Conservation (phyloP, 2,113 vertebrate genomes). For the Hyla sarda region DNA sequence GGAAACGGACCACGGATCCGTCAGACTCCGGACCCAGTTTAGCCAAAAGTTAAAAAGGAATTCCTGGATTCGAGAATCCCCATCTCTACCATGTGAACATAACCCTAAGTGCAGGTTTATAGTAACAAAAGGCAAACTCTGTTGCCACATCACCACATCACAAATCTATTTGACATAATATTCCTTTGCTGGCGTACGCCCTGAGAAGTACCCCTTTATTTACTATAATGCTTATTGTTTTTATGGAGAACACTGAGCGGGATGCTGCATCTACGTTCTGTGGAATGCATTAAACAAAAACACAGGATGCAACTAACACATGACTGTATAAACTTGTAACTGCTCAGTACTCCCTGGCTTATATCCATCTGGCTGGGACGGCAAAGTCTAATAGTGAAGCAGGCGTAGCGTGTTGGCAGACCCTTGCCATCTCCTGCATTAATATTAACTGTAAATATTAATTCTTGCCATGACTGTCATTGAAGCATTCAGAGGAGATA, state of each 20-base stretch:
- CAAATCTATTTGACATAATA: neutral
- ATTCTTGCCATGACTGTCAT: neutral
- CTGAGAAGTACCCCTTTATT: neutral
- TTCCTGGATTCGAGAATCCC: too few species aligned
- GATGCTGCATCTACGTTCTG: neutral
- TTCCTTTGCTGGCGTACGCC: neutral
- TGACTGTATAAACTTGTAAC: constrained; percentile 62
- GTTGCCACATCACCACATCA: neutral
- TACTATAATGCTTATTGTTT: neutral
- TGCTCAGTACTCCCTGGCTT: neutral
- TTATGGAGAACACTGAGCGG: neutral
- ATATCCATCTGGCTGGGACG: constrained; percentile 39
- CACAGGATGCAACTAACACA: neutral
- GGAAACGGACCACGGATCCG: too few species aligned
- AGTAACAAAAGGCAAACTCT: neutral
- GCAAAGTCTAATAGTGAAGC: neutral
- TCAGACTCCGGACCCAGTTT: too few species aligned
- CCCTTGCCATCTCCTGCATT: accelerated
- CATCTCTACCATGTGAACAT: too few species aligned
- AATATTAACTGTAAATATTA: constrained; percentile 3
- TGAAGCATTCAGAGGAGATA: accelerated
- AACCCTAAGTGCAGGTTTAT: neutral
- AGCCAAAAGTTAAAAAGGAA: too few species aligned
- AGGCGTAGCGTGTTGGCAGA: neutral
- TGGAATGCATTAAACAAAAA: neutral